Evolutionary conservation across 92 coral and sea anemone species (phyloP).

Genomic region (Bergia puertoricense): DNA sequence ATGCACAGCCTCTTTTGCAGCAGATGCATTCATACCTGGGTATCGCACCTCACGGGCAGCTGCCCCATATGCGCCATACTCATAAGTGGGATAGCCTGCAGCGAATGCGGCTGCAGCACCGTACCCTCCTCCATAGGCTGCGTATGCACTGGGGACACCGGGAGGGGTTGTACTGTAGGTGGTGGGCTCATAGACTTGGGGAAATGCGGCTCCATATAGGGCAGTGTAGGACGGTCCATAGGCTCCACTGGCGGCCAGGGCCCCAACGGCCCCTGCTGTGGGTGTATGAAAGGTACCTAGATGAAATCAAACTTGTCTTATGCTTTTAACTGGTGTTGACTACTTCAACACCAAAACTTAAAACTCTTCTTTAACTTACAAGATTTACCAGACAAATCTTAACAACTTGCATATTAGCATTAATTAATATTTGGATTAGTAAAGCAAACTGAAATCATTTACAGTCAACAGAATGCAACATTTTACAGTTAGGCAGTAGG

Average conservation of each 20-base stretch:
- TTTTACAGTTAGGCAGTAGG: constrained; percentile 17
- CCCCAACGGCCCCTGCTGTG: constrained; percentile 68
- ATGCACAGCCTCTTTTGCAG: constrained; percentile 76
- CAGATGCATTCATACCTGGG: constrained; percentile 81
- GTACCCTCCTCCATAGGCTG: constrained; percentile 70
- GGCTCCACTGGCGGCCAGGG: constrained; percentile 55
- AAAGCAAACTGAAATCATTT: constrained; percentile 18
- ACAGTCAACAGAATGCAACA: constrained; percentile 31
- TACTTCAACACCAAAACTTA: constrained; percentile 13
- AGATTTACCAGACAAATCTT: constrained; percentile 10
- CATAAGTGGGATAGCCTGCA: constrained; percentile 71
- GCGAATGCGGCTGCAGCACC: constrained; percentile 72
- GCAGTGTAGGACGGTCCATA: constrained; percentile 76
- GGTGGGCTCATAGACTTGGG: constrained; percentile 84
- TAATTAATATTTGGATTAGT: constrained; percentile 35
- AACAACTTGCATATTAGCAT: constrained; percentile 22
- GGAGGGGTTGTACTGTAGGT: constrained; percentile 68
- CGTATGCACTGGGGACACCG: constrained; percentile 60
- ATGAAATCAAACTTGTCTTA: constrained; percentile 39
- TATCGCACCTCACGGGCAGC: constrained; percentile 74
- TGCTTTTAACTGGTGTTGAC: not conserved
- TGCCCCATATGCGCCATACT: constrained; percentile 63
- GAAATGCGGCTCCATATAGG: constrained; percentile 76
- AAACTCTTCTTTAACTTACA: constrained; percentile 1
- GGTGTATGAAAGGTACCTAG: constrained; percentile 71